phyloP scores from a whole-genome alignment of 2,113 vertebrate species.

The Scomber scombrus region DNA sequence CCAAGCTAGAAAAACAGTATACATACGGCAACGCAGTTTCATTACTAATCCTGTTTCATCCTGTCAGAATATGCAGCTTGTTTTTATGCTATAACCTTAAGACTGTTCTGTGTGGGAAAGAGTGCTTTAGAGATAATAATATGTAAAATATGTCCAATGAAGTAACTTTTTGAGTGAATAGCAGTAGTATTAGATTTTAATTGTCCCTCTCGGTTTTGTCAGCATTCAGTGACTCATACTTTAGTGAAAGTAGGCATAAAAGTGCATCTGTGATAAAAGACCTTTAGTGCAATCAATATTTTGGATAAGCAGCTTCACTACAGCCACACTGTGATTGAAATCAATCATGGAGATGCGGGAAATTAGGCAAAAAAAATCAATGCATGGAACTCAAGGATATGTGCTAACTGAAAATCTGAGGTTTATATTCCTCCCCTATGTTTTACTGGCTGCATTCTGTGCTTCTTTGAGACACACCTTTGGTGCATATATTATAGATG shows the following conservation, averaged over 20 bases:
- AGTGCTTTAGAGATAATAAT: background rate
- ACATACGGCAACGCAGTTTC: slow-evolving; percentile 5
- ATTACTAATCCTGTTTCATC: background rate
- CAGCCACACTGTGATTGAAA: slow-evolving; percentile 11
- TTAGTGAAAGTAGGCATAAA: slow-evolving; percentile 28
- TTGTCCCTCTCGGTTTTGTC: slow-evolving; percentile 26
- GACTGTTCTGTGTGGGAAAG: background rate
- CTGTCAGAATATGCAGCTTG: background rate
- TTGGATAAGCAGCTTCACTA: slow-evolving; percentile 13
- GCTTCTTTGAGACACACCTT: slow-evolving; percentile 30
- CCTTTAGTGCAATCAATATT: slow-evolving; percentile 25
- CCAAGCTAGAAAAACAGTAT: background rate
- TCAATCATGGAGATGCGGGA: slow-evolving; percentile 16
- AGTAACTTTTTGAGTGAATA: slow-evolving; percentile 37
- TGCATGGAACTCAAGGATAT: background rate
- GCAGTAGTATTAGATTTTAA: slow-evolving; percentile 30
- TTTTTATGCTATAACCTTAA: background rate
- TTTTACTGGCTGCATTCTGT: slow-evolving; percentile 13
- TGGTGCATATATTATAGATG: slow-evolving; percentile 56
- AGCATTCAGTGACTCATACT: slow-evolving; percentile 16
- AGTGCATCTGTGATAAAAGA: slow-evolving; percentile 25
- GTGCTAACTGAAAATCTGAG: background rate
- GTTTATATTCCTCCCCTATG: slow-evolving; percentile 5
- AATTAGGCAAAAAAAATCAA: slow-evolving; percentile 24
- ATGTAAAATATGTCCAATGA: slow-evolving; percentile 12